A percentile compares a stretch with the other conserved stretches of the same genome.
Conservation (phyloP, 2,113 vertebrate species). For the Halcyon malimbica region DNA sequence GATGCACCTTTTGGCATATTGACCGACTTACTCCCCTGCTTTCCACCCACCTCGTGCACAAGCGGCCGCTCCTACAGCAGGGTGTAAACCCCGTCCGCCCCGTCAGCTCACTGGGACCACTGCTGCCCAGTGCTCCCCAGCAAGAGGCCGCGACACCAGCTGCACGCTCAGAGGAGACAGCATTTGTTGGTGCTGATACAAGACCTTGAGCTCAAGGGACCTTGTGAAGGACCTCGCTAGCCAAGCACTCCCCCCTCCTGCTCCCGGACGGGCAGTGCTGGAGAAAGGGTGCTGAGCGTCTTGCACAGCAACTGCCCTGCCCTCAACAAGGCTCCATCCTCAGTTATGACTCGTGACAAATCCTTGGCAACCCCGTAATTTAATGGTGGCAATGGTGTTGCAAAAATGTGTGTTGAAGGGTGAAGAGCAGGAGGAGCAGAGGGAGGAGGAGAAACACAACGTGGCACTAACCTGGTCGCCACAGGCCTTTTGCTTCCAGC, state of each 20-base stretch:
- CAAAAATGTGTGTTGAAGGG: background rate
- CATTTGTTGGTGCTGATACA: accelerated
- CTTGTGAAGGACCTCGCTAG: background rate
- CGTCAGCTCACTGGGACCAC: accelerated
- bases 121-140: background rate
- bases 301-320: background rate
- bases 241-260: accelerated
- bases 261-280: accelerated
- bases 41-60: background rate
- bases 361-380: background rate
- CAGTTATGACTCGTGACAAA: background rate
- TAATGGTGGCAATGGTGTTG: too few species aligned
- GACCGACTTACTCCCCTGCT: background rate
- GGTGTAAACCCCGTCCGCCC: background rate
- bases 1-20: background rate
- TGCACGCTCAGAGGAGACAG: background rate
- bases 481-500: background rate
- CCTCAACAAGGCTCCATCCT: background rate
- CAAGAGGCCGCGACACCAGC: background rate
- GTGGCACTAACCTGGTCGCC: background rate
- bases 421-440: background rate
- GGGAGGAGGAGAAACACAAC: background rate
- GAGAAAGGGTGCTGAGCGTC: background rate
- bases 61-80: background rate
- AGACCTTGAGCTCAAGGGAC: background rate